These are phyloP conservation scores for Laspeyria flexula DNA, from an alignment of 2,888 invertebrate genomes.

Conservation along the genomic window DNA sequence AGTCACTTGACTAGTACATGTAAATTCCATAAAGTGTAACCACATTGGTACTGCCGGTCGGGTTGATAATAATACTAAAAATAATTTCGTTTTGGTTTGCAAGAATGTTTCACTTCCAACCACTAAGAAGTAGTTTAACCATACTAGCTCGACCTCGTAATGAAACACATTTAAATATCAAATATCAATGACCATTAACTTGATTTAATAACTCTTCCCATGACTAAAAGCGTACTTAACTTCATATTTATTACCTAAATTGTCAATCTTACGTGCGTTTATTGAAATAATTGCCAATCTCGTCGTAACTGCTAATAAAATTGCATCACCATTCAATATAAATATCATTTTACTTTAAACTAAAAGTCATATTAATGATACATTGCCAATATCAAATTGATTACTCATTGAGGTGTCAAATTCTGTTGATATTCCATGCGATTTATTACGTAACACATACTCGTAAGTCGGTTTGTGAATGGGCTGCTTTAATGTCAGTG, in stretches of 20 bases:
- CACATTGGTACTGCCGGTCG: too few species aligned
- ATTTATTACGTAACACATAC: constrained; percentile 20
- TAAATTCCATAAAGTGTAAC: too few species aligned
- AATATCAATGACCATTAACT: not conserved
- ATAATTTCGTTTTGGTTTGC: too few species aligned
- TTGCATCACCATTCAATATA: not conserved
- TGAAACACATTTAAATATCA: too few species aligned
- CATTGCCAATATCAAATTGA: constrained; percentile 10
- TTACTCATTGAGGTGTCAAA: constrained; percentile 25
- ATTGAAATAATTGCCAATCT: not conserved
- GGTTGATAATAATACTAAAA: too few species aligned
- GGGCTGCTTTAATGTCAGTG: constrained; percentile 27
- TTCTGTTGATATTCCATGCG: constrained; percentile 11
- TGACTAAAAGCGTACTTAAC: not conserved
- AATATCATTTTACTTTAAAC: not conserved
- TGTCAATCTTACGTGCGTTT: not conserved
- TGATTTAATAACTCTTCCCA: not conserved
- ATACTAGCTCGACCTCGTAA: too few species aligned
- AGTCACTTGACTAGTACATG: too few species aligned
- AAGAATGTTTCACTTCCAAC: too few species aligned
- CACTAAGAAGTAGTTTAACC: too few species aligned
- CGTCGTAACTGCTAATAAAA: not conserved
- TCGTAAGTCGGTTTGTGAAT: constrained; percentile 28
- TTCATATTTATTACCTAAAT: not conserved
- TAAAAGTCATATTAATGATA: not conserved